Conservation (phyloP, 2,888 invertebrate genomes). For the Macrophya alboannulata region DNA sequence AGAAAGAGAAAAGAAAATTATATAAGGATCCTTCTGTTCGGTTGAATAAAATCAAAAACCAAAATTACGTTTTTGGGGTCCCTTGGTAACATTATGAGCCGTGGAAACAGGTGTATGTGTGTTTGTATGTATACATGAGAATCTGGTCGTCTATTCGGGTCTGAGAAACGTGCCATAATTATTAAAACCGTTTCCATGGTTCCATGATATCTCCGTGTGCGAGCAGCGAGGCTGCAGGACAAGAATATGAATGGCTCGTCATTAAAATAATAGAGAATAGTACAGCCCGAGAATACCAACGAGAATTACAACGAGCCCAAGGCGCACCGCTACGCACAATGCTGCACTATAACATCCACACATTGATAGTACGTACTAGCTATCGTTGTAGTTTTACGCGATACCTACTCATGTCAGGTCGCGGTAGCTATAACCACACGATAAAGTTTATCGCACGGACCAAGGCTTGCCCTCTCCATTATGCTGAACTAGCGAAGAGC, state of each 20-base stretch:
- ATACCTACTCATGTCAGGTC: not conserved
- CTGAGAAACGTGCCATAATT: conserved; percentile 12
- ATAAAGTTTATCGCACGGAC: conserved; percentile 53
- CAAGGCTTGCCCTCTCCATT: conserved; percentile 28
- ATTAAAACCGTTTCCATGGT: not conserved
- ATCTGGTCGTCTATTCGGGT: no score
- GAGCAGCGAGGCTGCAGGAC: not conserved
- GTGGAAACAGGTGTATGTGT: no score
- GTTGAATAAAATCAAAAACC: no score
- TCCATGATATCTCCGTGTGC: not conserved
- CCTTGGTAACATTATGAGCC: no score
- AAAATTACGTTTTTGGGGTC: no score
- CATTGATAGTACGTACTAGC: no score
- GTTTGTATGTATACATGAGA: no score
- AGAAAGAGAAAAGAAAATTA: not conserved
- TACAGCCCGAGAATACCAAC: not conserved
- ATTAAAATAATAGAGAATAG: conserved; percentile 12
- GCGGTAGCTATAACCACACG: not conserved
- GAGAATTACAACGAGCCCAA: conserved; percentile 31
- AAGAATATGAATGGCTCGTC: conserved; percentile 5
- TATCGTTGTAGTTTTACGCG: not conserved
- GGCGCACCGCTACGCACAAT: not conserved
- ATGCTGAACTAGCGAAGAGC: not conserved
- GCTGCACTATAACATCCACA: no score
- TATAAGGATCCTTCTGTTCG: not conserved